Percentiles rank a stretch among this genome's conserved stretches.
These are phyloP conservation scores for Hyperopisus bebe DNA, from an alignment of 2,113 vertebrate species.

Conservation along the genomic window DNA sequence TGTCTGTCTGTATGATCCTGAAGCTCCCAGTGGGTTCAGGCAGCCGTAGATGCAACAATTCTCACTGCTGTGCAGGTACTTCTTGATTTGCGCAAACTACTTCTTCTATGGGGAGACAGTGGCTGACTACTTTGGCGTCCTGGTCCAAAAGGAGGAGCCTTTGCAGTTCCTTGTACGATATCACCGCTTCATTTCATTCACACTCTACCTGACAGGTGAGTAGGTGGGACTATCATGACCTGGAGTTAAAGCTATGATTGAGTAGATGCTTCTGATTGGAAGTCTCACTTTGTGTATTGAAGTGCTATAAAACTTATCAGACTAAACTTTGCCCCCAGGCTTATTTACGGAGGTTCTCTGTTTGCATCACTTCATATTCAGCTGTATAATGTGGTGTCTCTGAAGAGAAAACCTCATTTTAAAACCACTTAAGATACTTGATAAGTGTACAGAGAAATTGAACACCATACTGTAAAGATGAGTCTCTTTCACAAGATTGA, in stretches of 20 bases:
- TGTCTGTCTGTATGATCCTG: background rate
- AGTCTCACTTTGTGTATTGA: background rate
- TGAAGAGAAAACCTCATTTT: background rate
- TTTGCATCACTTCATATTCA: background rate
- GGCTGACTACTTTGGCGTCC: constrained; percentile 87
- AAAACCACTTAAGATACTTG: background rate
- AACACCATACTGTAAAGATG: background rate
- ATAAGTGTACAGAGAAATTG: background rate
- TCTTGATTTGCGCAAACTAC: constrained; percentile 94
- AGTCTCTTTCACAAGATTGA: background rate
- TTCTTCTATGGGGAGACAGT: constrained; percentile 98
- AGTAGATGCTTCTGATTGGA: background rate
- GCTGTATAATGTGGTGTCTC: background rate
- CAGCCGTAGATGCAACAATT: no score
- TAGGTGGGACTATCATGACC: background rate
- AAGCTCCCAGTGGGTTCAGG: background rate
- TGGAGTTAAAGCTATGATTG: background rate
- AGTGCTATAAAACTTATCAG: background rate
- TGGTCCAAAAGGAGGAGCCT: constrained; percentile 90
- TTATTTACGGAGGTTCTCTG: background rate
- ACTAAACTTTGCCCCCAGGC: background rate
- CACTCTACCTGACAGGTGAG: constrained; percentile 90
- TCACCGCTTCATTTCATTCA: constrained; percentile 96
- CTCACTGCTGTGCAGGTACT: constrained; percentile 69
- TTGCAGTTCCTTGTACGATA: constrained; percentile 95